Base-by-base conservation (phyloP, 2,797 vertebrate species). In the Neostethus bicornis region DNA sequence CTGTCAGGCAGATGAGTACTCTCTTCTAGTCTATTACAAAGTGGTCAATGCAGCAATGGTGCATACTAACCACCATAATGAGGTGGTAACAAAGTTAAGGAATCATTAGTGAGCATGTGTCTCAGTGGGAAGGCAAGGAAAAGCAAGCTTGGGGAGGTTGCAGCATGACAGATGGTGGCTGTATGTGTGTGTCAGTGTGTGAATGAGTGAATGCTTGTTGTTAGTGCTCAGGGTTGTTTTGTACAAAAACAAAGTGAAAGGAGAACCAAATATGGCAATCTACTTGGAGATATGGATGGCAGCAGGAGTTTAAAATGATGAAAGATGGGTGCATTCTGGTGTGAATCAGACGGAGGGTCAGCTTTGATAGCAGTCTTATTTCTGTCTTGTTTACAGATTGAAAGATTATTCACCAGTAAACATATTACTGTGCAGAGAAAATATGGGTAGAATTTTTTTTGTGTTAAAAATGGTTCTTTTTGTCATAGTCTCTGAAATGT, bases 81-180 rank as follows among this genome's bases (percentile, higher is more conserved):
- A 90, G 85, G 79, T 61, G 84, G 76, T 84, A 90, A 89, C 85
- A 73, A 87, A 85, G 84, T 91, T 85, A 83, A 77, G 73, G 83
- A 86, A 82, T 88, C 77, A 75, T 88, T 85, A 88, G 83, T 63
- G 79, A 86, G 79, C 80, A 65, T 87, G 85, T 83, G 79, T 87
- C 81, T 73, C 61, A 14, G 80, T 73, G 77, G 82, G 71, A 62
- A 14, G n/a, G 66, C 13, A 52, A 80, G 74, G 71, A 59, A 77
- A 76, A 77, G 80, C 32, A 14, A 74, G 76, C 81, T 76, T 31
- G 37, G 79, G 81, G 85, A 87, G 77, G 81, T 78, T 87, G 66
- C 58, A 60, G 76, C 68, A 2, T 80, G 87, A 87, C 88, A 90
- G 90, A 91, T 91, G 89, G 90, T 61, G 63, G 42, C 66, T 70